Percentiles rank a stretch among this genome's conserved stretches.
Conservation (phyloP, 2,797 vertebrate genomes). For the Bradypus variegatus region DNA sequence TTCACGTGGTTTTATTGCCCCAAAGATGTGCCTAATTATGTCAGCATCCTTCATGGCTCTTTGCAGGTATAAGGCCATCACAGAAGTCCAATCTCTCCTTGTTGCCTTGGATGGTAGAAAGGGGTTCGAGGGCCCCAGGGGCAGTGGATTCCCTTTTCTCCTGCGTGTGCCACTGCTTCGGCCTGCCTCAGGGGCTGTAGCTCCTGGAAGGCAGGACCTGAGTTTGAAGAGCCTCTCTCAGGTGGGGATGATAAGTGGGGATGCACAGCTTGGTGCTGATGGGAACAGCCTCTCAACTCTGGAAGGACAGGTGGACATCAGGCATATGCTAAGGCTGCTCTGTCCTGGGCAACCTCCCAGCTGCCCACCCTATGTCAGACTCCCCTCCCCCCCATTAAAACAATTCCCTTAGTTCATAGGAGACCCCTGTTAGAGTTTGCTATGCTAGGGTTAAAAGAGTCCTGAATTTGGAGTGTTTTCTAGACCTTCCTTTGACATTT, state of each 20-base stretch:
- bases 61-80: not conserved
- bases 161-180: not conserved
- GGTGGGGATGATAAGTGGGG: not conserved
- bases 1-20: not conserved
- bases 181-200: not conserved
- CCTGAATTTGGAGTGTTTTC: not conserved
- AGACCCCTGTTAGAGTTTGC: not conserved
- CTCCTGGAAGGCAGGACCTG: not conserved
- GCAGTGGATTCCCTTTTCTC: not conserved
- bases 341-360: not conserved
- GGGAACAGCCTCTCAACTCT: not conserved
- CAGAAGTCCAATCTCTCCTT: not conserved
- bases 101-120: not conserved
- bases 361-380: not conserved
- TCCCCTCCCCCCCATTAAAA: not conserved
- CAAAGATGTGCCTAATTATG: not conserved
- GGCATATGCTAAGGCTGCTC: not conserved
- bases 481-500: not conserved
- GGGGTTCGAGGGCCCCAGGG: not conserved
- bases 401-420: not conserved
- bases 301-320: not conserved
- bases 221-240: not conserved
- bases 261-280: fast-evolving
- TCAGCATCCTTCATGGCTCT: not conserved
- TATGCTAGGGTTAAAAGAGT: not conserved